A percentile compares a stretch with the other conserved stretches of the same genome.
These are phyloP conservation scores for Miltochrista miniata DNA, from an alignment of 2,888 invertebrate genomes.

Conservation along the genomic window DNA sequence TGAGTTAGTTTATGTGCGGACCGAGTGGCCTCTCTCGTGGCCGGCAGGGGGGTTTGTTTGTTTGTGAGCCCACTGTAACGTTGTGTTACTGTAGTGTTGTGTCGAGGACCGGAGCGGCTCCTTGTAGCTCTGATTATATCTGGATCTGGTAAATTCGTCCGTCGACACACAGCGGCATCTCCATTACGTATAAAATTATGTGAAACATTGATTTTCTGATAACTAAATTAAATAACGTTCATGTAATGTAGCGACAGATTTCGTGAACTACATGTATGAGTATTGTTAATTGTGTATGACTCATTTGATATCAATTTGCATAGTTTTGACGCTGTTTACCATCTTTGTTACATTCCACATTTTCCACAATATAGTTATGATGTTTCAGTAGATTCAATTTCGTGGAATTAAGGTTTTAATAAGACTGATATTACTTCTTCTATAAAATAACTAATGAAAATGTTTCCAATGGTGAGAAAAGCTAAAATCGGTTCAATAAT, in stretches of 20 bases:
- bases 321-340: slow-evolving; percentile 60
- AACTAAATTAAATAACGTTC: slow-evolving; percentile 51
- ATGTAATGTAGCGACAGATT: slow-evolving; percentile 31
- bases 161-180: slow-evolving; percentile 63
- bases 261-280: too few relatives aligned
- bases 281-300: too few relatives aligned
- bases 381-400: too few relatives aligned
- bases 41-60: slow-evolving; percentile 48
- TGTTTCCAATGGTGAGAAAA: too few relatives aligned
- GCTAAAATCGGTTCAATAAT: too few relatives aligned
- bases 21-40: slow-evolving; percentile 34
- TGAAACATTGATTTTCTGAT: slow-evolving; percentile 69
- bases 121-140: slow-evolving; percentile 77
- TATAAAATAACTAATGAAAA: too few relatives aligned
- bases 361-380: too few relatives aligned
- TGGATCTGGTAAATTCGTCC: slow-evolving; percentile 73
- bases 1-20: slow-evolving; percentile 72
- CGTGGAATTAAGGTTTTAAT: too few relatives aligned
- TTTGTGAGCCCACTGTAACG: slow-evolving; percentile 70
- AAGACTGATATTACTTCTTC: too few relatives aligned
- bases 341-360: slow-evolving; percentile 51
- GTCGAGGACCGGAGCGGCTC: slow-evolving; percentile 61
- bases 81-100: slow-evolving; percentile 57
- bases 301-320: slow-evolving; percentile 66
- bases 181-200: slow-evolving; percentile 72